Base-by-base conservation (phyloP, 2,797 vertebrate genomes). In the Argentina silus region DNA sequence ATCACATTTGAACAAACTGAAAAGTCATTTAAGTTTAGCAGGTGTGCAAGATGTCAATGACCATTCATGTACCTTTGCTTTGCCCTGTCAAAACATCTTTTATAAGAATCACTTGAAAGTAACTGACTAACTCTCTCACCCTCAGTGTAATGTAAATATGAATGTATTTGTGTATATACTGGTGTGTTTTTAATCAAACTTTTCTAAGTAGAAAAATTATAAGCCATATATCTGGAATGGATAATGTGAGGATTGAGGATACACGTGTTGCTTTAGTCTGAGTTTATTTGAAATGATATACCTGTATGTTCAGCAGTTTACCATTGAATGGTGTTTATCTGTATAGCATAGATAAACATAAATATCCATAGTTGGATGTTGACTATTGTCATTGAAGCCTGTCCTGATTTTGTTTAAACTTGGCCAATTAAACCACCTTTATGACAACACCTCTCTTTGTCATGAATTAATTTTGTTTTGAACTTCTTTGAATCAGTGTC, bases 161-260 rank as follows among this genome's bases (percentile, higher is more conserved):
- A 92, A 91, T 89, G 90, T 94, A 93, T 91, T 87, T 91, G 85
- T 95, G 91, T 94, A 94, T 86, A 95, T 93, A 94, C 90, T 91
- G 91, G 76, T 87, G 92, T 90, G 93, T 93, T 95, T 95, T 94
- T 94, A 94, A 91, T 88, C 77, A 79, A 83, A 89, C 91, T 93
- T 94, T 94, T 94, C 91, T 93, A 93, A 93, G 89, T 93, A 90
- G 91, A 92, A 78, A 91, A 89, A 89, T 86, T 86, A 81, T 87
- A 94, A 95, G 93, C 93, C 93, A 94, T 94, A 94, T 90, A 93
- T 91, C 80, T 90, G 77, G 88, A 77, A 89, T 76, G 81, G 84
- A 89, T 86, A 82, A 85, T 88, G 88, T 89, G 86, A 89, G 86
- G 71, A 80, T 81, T 78, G 75, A 85, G 66, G 78, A 79, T 78